A percentile compares a stretch with the other conserved stretches of the same genome.
phyloP scores from a whole-genome alignment of 2,888 invertebrate species.

The Drosophila ezoana region DNA sequence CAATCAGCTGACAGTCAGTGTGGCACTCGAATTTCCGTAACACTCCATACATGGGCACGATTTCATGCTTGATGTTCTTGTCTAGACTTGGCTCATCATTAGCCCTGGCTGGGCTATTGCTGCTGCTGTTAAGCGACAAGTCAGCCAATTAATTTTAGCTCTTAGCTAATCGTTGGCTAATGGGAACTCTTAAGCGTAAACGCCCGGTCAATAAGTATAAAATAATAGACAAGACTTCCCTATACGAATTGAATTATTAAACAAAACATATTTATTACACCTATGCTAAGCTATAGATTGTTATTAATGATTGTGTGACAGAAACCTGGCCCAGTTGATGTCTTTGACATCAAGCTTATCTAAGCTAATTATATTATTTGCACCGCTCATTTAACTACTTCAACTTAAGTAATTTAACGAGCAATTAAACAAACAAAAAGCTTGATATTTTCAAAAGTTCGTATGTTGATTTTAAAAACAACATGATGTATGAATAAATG shows the following conservation, averaged over 20 bases:
- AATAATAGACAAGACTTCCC: background rate
- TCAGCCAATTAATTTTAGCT: conserved; percentile 58
- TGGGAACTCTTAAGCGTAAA: conserved; percentile 17
- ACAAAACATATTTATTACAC: background rate
- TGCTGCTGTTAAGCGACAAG: conserved; percentile 8
- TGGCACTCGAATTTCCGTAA: conserved; percentile 58
- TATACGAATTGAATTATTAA: background rate
- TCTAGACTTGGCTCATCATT: conserved; percentile 22
- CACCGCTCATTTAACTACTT: too few species aligned
- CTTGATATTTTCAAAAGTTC: too few species aligned
- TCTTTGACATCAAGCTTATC: conserved; percentile 19
- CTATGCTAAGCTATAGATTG: background rate
- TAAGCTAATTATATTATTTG: background rate
- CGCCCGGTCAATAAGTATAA: conserved; percentile 2
- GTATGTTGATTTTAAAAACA: too few species aligned
- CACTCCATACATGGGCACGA: conserved; percentile 45
- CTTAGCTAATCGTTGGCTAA: conserved; percentile 46
- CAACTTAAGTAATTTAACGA: too few species aligned
- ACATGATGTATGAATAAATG: too few species aligned
- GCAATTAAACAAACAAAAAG: too few species aligned
- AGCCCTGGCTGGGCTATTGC: background rate
- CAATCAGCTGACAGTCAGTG: conserved; percentile 24
- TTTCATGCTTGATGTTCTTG: conserved; percentile 17
- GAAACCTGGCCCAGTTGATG: background rate
- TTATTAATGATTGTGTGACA: background rate